phyloP scores from a whole-genome alignment of 2,797 vertebrate genomes.

The Hydrolagus colliei region DNA sequence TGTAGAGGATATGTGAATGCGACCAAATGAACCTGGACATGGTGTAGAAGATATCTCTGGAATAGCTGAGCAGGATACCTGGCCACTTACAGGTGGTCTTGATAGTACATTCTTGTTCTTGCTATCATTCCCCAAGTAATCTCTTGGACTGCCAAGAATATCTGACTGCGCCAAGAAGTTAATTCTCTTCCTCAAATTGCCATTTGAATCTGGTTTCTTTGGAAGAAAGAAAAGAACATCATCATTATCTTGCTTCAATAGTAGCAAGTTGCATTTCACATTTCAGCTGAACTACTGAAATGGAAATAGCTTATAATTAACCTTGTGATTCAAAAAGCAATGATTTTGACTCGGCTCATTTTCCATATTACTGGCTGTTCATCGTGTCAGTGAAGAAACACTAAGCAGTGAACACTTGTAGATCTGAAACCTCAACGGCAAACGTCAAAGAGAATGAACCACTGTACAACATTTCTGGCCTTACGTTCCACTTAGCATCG shows the following conservation, averaged over 20 bases:
- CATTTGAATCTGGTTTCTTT: constrained; percentile 76
- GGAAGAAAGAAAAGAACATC: constrained; percentile 43
- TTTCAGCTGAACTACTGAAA: not conserved
- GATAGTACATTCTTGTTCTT: constrained; percentile 41
- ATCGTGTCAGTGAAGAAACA: not conserved
- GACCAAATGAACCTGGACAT: constrained; percentile 79
- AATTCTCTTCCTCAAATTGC: constrained; percentile 82
- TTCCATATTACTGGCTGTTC: not conserved
- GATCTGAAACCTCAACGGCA: not conserved
- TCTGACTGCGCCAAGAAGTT: constrained; percentile 70
- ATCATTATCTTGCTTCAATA: constrained; percentile 11
- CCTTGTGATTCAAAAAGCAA: not conserved
- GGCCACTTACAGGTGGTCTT: constrained; percentile 52
- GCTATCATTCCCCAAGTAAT: constrained; percentile 65
- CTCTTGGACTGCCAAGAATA: constrained; percentile 56
- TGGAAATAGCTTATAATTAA: not conserved
- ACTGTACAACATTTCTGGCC: too few relatives aligned
- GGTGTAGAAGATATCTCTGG: constrained; percentile 64
- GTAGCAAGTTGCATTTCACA: not conserved
- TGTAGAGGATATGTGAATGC: constrained; percentile 59
- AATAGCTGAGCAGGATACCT: constrained; percentile 55
- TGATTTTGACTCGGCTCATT: not conserved
- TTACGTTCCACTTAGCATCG: too few relatives aligned
- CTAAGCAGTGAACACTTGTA: not conserved
- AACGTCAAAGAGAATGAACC: not conserved